Base-by-base conservation (phyloP, 2,113 vertebrate genomes). In the Oryctolagus cuniculus region DNA sequence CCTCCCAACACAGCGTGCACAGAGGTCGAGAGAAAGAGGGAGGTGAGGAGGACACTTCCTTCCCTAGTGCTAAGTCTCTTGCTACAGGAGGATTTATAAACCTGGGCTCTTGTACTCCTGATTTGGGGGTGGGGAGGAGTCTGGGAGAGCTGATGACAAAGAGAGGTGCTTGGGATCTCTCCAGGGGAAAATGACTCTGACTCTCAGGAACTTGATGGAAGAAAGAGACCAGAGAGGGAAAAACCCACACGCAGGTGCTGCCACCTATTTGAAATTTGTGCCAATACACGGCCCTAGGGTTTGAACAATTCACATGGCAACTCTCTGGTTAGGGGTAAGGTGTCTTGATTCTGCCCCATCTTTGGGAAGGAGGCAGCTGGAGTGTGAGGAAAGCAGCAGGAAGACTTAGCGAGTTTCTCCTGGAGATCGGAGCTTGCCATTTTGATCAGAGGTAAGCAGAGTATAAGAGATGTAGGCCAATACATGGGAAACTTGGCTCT, bases 171-270 rank as follows among this genome's bases (percentile, higher is more conserved):
- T 72, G 53, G 64, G 11, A 13, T 89, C 91, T 63, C 70, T 87
- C 34, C 0, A 36, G 66, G 13, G n/a, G 24, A 15, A 85, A 69
- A 61, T 10, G 15, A 24, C 27, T 96, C 58, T 55, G 36, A 31
- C 12, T 49, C 21, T 69, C 7, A 16, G 44, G 49, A 66, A 12
- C 25, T 82, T 29, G 31, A 22, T 61, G 64, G 69, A 81, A 88
- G 75, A 89, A 93, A 87, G 4, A 51, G 10, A 53, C 24, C 67
- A 51, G 81, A 91, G 49, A 88, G 44, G 66, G 24, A 77, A 67
- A 90, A 81, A 12, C 27, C 12, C 7, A 3, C 22, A 51, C 63
- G 63, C 2, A 61, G 16, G 10, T 24, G 4, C 55, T 58, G 19
- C 3, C 21, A 31, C 17, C 44, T 74, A 6, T 55, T 49, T 64